Percentiles rank a stretch among this genome's conserved stretches.
Conservation (phyloP, 2,113 vertebrate genomes). For the Apodemus speciosus region DNA sequence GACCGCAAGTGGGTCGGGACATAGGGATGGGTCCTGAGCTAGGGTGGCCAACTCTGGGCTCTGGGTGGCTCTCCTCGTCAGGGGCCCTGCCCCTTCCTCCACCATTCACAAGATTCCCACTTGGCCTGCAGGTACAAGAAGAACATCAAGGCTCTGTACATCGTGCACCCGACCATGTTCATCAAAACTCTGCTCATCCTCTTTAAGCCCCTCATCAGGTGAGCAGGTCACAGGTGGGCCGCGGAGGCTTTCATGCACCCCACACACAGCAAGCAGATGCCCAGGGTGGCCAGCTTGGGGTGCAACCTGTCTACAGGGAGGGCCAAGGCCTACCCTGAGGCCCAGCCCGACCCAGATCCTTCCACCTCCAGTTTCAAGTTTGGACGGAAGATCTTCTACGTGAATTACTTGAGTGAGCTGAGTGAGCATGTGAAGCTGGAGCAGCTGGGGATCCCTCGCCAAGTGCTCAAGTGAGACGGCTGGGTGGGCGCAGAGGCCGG, state of each 20-base stretch:
- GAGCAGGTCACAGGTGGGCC: neutral
- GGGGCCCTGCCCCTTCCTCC: neutral
- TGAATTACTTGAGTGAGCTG: constrained; percentile 97
- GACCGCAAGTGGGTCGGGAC: constrained; percentile 93
- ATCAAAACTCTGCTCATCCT: constrained; percentile 97
- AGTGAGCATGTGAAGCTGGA: constrained; percentile 97
- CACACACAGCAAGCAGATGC: neutral
- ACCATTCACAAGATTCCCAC: neutral
- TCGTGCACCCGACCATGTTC: constrained; percentile 98
- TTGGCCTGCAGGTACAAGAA: constrained; percentile 94
- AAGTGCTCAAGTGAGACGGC: constrained; percentile 92
- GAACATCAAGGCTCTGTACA: constrained; percentile 98
- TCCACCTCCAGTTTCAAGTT: constrained; percentile 93
- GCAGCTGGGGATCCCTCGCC: constrained; percentile 93
- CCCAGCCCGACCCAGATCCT: neutral
- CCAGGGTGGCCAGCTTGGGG: neutral
- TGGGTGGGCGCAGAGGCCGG: neutral
- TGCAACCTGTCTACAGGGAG: neutral
- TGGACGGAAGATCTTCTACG: constrained; percentile 97
- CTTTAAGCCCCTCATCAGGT: constrained; percentile 98
- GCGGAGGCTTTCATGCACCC: neutral
- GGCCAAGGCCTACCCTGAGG: accelerated
- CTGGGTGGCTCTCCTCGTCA: neutral
- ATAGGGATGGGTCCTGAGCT: neutral
- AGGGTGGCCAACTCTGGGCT: neutral